These are phyloP conservation scores for Palythoa grandis DNA, from an alignment of 92 coral and sea anemone genomes.

Conservation along the genomic window DNA sequence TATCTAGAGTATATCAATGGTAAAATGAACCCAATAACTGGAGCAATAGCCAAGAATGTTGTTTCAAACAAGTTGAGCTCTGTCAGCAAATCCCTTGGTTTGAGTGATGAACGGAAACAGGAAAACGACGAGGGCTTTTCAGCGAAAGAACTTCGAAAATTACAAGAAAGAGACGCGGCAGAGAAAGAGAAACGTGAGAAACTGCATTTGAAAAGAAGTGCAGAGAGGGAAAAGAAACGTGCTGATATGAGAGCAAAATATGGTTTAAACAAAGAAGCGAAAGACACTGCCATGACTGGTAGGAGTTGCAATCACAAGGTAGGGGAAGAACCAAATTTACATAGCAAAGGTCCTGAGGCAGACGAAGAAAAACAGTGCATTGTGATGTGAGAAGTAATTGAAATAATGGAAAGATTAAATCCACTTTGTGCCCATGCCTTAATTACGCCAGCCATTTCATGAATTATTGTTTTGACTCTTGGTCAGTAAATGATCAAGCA, in stretches of 20 bases:
- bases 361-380: conserved; percentile 34
- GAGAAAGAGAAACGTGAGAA: conserved; percentile 33
- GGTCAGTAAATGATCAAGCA: no score
- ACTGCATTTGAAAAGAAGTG: conserved; percentile 19
- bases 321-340: conserved; percentile 25
- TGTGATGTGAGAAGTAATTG: conserved; percentile 20
- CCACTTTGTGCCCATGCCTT: no score
- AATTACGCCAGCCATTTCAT: no score
- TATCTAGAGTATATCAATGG: not conserved
- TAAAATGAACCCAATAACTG: conserved; percentile 38
- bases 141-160: conserved; percentile 38
- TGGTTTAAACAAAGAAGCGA: conserved; percentile 21
- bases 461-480: no score
- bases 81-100: conserved; percentile 34
- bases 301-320: not conserved
- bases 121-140: conserved; percentile 25
- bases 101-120: not conserved
- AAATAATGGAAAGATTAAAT: no score
- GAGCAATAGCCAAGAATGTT: conserved; percentile 41
- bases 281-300: not conserved
- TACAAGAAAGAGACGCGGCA: conserved; percentile 38
- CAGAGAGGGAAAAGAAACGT: conserved; percentile 40
- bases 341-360: conserved; percentile 1
- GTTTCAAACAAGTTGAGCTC: conserved; percentile 31
- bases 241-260: conserved; percentile 39